Evolutionary conservation across 2,888 invertebrate genomes (phyloP), one percentile per base, ranked within the genome.

Genomic region (Habrosyne pyritoides): DNA sequence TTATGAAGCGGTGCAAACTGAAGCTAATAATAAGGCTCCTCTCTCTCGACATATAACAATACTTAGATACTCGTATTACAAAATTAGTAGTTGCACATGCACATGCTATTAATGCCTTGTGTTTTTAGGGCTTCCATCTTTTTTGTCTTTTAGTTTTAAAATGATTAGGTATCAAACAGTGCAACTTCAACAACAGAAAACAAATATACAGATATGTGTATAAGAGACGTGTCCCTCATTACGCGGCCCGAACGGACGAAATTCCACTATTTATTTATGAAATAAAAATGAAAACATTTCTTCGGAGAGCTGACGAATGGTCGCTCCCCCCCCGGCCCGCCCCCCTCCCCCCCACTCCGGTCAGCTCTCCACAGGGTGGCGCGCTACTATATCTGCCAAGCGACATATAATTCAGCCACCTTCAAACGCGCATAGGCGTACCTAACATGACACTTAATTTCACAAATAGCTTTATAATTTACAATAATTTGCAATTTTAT

Each of bases 221-320:
- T 70, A 42, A 18, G 8, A 42, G 42, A 18, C 18, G 1, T 48
- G 62, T 53, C 69, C 66, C 87, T 89, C 86, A 88, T 89, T 87
- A 90, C 84, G 74, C 68, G 63, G 63, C 59, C 63, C 68, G 63
- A 62, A 59, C 63, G 62, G 63, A 65, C 77, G 76, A 80, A 83
- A 87, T 87, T 83, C 83, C 79, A 79, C 85, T 85, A 84, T 84
- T 88, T 89, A 89, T 89, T 89, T 91, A 91, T 91, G 87, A 90
- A 89, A 91, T 91, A 91, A 91, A 90, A 90, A 90, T 90, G 89
- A 88, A 89, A 91, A 91, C 89, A 89, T 89, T 89, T 87, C 80
- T 86, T 79, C 73, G 78, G 83, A 83, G 81, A 79, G 83, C 87
- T 88, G 91, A 91, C 86, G 86, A 84, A 85, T 84, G 81, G 78